phyloP scores from a whole-genome alignment of 1,140 invertebrate genomes.

The Aleiodes sp. region DNA sequence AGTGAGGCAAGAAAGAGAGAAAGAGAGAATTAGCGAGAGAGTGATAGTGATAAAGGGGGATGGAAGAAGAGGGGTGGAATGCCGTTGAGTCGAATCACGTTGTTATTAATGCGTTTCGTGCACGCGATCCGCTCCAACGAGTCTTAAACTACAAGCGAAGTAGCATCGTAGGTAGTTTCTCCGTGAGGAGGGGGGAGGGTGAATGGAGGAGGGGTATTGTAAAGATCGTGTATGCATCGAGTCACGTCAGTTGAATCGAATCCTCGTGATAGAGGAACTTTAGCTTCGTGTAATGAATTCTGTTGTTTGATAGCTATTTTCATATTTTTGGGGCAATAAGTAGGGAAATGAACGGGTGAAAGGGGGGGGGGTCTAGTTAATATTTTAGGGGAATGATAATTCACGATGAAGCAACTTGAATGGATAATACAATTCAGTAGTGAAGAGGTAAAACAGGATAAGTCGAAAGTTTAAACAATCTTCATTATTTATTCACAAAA shows the following conservation, averaged over 20 bases:
- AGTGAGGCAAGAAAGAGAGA: slow-evolving; percentile 18
- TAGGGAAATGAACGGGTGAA: background rate
- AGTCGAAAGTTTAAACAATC: no score
- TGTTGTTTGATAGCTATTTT: background rate
- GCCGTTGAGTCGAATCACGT: slow-evolving; percentile 43
- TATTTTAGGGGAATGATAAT: background rate
- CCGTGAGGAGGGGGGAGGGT: background rate
- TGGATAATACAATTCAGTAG: no score
- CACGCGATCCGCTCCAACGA: slow-evolving; percentile 55
- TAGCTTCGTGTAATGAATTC: background rate
- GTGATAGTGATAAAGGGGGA: background rate
- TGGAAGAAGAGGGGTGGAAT: slow-evolving; percentile 21
- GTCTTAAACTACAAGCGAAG: slow-evolving; percentile 46
- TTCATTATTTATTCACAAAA: no score
- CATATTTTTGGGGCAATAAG: background rate
- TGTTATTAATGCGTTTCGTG: slow-evolving; percentile 56
- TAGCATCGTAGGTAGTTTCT: slow-evolving; percentile 1
- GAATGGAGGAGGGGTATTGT: background rate
- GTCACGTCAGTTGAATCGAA: slow-evolving; percentile 12
- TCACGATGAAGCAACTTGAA: no score
- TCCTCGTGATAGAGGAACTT: background rate
- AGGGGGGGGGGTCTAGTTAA: background rate
- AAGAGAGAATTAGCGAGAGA: slow-evolving; percentile 26
- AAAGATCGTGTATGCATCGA: slow-evolving; percentile 25
- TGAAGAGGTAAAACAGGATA: no score